Conservation (phyloP, 2,888 invertebrate genomes). For the Urechis unicinctus region DNA sequence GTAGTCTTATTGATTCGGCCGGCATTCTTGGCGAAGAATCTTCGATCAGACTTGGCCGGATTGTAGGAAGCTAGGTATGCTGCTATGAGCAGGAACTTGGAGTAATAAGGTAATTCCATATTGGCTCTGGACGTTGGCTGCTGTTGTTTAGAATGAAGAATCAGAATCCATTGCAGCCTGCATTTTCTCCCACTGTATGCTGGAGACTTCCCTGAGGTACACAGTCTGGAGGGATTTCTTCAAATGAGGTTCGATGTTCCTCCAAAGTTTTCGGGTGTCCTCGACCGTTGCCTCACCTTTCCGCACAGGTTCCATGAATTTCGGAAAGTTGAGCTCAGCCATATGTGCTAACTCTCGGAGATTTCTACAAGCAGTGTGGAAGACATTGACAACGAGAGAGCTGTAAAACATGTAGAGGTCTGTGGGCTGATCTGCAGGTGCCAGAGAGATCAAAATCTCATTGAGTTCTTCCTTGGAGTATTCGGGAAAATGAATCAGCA, state of each 20-base stretch:
- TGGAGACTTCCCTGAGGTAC: constrained; percentile 58
- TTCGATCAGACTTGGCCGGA: constrained; percentile 78
- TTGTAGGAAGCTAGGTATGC: constrained; percentile 90
- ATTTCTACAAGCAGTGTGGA: constrained; percentile 77
- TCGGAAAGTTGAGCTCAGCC: constrained; percentile 58
- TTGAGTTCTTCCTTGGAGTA: constrained; percentile 62
- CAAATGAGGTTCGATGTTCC: constrained; percentile 69
- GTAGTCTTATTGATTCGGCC: constrained; percentile 16
- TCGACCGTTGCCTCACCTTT: constrained; percentile 51
- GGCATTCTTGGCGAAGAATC: constrained; percentile 68
- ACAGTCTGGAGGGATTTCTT: constrained; percentile 69
- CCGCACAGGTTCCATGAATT: constrained; percentile 74
- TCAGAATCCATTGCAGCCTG: constrained; percentile 20
- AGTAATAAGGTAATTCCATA: constrained; percentile 70
- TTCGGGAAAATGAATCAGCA: constrained; percentile 71
- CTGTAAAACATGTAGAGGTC: constrained; percentile 71
- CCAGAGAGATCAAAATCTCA: too few relatives aligned
- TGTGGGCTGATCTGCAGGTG: too few relatives aligned
- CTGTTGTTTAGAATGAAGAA: too few relatives aligned
- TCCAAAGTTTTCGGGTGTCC: constrained; percentile 71
- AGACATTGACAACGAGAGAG: constrained; percentile 75
- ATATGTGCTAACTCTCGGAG: constrained; percentile 75
- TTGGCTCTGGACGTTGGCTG: constrained; percentile 22
- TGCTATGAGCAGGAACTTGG: constrained; percentile 82
- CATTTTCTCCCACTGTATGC: constrained; percentile 43